Base-by-base conservation (phyloP, 2,888 invertebrate species). In the Cacoxenus indagator region DNA sequence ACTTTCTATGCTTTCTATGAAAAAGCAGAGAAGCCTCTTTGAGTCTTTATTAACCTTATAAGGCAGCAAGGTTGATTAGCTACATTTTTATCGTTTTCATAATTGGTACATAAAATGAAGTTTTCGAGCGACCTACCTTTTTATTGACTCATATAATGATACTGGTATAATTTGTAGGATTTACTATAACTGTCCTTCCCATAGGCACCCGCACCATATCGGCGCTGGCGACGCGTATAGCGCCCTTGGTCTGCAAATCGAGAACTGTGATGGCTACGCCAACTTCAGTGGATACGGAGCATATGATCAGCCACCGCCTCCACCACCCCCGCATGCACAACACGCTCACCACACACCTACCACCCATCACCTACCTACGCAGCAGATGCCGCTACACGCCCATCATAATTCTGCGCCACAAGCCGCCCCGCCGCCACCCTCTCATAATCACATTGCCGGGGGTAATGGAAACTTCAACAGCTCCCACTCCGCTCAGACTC, bases 271-370 rank as follows among this genome's bases (percentile, higher is more conserved):
- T 48, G 81, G 78, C 43, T 86, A 87, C 73, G 81, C 77, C 31
- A 84, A 78, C 37, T 85, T 84, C 48, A 78, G 76, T 54, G 78
- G 78, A 9, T 83, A 83, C 67, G 71, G 70, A 37, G 77, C 75
- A 61, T 86, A 86, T 45, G 85, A 86, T 29, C 89, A 69, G 87
- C 89, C 84, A 85, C 90, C 84, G 74, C 80, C 77, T 1, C 70
- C 72, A 9, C 78, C 79, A 88, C 88, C 76, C 91, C 91, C 85
- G 68, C 90, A 91, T 74, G 90, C 91, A 22, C 84, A 76, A 76
- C 67, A 90, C 90, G 14, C 90, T 90, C 65, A 91, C 90, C 91
- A 69, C 90, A 90, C 29, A 90, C 91, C 67, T 90, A 91, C 90
- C 90, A 57, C 68, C 26, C 71, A 69, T 88, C 71, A 65, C 4